A percentile compares a stretch with the other conserved stretches of the same genome.
Evolutionary conservation across 2,113 vertebrate genomes (phyloP).

Genomic region (Talpa occidentalis): DNA sequence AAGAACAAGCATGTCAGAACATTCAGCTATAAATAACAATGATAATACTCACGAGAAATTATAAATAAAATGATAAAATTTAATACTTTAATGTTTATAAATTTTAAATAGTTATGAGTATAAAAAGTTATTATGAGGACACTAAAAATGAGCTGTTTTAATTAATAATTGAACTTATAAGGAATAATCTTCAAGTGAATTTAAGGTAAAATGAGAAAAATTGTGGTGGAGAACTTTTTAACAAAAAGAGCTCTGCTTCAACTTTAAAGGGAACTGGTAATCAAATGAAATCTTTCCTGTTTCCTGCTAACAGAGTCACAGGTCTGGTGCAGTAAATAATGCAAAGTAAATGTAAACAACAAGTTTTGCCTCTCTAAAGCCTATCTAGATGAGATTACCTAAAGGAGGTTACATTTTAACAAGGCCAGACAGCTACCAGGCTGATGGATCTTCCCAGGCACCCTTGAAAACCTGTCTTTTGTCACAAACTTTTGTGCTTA

Average conservation of each 20-base stretch:
- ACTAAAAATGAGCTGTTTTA: neutral
- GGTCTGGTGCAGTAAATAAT: no score
- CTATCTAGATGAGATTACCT: no score
- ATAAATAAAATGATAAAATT: neutral
- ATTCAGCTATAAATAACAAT: neutral
- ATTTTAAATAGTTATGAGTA: slow-evolving; percentile 12
- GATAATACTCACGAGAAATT: neutral
- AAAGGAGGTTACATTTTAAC: no score
- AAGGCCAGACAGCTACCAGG: no score
- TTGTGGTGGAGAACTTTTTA: neutral
- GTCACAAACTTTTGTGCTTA: no score
- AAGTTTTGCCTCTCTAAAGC: no score
- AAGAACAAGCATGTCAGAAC: neutral
- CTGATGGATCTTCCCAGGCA: no score
- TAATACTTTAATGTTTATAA: neutral
- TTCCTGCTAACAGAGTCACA: no score
- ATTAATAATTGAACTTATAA: neutral
- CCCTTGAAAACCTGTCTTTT: no score
- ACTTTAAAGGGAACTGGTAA: no score
- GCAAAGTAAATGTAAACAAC: no score
- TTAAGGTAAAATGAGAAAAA: neutral
- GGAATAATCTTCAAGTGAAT: neutral
- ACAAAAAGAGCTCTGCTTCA: neutral
- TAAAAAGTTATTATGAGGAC: neutral
- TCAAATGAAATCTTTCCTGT: no score